These are phyloP conservation scores for Megastigmus dorsalis DNA, from an alignment of 2,888 invertebrate species.

Conservation along the genomic window DNA sequence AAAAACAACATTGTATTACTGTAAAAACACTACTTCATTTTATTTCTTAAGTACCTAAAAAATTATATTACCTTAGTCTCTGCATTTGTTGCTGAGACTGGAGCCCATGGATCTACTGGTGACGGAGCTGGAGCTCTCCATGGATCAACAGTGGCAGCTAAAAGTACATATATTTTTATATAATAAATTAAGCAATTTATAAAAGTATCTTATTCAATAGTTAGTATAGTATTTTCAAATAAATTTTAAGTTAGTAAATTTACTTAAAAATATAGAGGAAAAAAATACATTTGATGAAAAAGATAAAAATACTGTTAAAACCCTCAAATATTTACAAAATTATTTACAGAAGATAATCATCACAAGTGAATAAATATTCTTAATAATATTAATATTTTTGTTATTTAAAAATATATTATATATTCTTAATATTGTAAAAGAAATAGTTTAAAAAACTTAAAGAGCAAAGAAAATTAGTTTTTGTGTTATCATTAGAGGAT, in stretches of 20 bases:
- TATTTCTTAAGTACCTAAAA: not conserved
- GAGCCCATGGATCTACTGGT: conserved; percentile 77
- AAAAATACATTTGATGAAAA: not conserved
- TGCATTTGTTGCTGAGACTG: conserved; percentile 66
- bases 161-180: conserved; percentile 51
- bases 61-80: conserved; percentile 43
- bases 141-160: conserved; percentile 69
- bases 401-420: no score
- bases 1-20: not conserved
- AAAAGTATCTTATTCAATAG: no score
- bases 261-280: no score
- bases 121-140: conserved; percentile 66
- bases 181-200: not conserved
- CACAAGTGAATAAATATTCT: no score
- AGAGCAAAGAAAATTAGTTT: conserved; percentile 16
- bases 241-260: no score
- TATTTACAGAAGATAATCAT: no score
- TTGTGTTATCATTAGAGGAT: conserved; percentile 33
- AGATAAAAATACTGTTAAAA: not conserved
- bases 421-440: no score
- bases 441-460: no score
- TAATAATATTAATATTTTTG: no score
- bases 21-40: not conserved
- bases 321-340: not conserved
- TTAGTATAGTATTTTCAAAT: no score